Evolutionary conservation across 2,113 vertebrate species (phyloP), one percentile per base, ranked within the genome.

Genomic region (Leptobrachium leishanense): DNA sequence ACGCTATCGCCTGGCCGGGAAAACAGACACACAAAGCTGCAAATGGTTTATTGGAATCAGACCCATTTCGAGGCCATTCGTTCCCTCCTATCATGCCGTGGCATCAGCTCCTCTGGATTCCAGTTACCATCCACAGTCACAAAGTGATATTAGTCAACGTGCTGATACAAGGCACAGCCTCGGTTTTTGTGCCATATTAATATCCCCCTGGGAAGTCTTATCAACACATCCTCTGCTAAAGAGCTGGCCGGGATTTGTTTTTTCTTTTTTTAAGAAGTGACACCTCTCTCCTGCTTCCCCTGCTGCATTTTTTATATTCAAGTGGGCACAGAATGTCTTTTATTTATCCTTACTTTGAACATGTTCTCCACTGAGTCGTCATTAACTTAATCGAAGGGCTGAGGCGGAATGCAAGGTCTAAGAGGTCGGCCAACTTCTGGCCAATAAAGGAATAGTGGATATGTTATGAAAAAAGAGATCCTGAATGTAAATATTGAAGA

Each of bases 171-270:
- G 70, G 41, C 15, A 12, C 77, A 43, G 44, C 31, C 70, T 53
- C 44, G 31, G n/a, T 42, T 79, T 68, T 42, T 31, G 50, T 9
- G 46, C 50, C 20, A 44, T 74, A 43, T 50, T 77, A 70, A 79
- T 73, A 62, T 41, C 59, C 71, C 70, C 63, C 6, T 42, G 53
- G 63, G 57, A 68, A 8, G 1, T 46, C 70, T 79, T 68, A 79
- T 79, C 77, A 59, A 67, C 77, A 79, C 68, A 67, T 79, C 77
- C 63, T 72, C 70, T 79, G 71, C 63, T 57, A 67, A 73, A 79
- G 62, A 79, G 55, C 50, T 72, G 77, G 59, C 62, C 44, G 77
- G 72, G 76, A 68, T 72, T 31, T 31, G 20, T 31, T 31, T 31
- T 31, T 31, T 31, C 20, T 31, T 31, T 31, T 65, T 74, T 53